These are phyloP conservation scores for Hormaphis cornu DNA, from an alignment of 1,140 invertebrate species.

Conservation along the genomic window DNA sequence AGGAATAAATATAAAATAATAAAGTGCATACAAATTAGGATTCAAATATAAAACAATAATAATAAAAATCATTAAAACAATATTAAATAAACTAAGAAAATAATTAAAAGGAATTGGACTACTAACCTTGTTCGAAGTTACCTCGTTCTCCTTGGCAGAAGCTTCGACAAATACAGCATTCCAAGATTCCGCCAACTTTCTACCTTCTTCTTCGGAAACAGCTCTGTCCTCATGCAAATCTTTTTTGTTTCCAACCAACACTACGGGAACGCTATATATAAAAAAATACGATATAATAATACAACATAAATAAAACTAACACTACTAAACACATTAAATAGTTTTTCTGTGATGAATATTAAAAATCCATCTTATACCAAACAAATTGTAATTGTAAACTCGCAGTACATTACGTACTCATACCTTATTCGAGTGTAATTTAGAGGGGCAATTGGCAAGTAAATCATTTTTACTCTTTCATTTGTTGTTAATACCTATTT, in stretches of 20 bases:
- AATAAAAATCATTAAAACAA: background rate
- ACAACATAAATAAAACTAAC: too few relatives aligned
- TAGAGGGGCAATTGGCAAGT: too few relatives aligned
- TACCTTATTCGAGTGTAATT: too few relatives aligned
- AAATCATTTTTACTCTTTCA: too few relatives aligned
- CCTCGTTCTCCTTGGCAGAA: constrained; percentile 92
- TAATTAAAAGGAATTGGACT: background rate
- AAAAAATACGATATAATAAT: background rate
- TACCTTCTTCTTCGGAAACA: constrained; percentile 82
- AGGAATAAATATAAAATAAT: background rate
- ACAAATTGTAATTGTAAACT: too few relatives aligned
- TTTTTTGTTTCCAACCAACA: constrained; percentile 57
- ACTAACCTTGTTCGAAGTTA: background rate
- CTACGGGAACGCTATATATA: constrained; percentile 77
- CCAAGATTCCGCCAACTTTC: constrained; percentile 82
- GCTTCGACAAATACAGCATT: constrained; percentile 92
- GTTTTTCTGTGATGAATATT: too few relatives aligned
- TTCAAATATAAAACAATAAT: too few relatives aligned
- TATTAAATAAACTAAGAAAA: background rate
- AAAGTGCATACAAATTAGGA: background rate
- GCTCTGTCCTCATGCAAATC: constrained; percentile 76
- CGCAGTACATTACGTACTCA: too few relatives aligned
- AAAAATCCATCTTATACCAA: too few relatives aligned
- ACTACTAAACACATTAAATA: too few relatives aligned
- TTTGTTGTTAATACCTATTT: too few relatives aligned